These are phyloP conservation scores for Drosophila acutilabella DNA, from an alignment of 2,888 invertebrate species.

Conservation along the genomic window DNA sequence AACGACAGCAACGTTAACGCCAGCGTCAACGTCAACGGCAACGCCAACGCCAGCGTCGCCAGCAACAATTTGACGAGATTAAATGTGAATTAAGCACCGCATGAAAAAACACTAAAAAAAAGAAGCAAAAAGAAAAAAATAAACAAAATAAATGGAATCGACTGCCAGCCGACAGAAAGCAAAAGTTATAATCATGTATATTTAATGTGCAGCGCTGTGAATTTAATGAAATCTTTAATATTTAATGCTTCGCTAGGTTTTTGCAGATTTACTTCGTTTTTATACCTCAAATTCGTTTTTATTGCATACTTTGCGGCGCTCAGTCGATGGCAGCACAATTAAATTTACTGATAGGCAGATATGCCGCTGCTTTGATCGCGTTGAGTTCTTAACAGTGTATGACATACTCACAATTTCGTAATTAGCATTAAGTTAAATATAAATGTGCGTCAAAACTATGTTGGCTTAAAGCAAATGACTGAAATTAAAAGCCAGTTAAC, in stretches of 20 bases:
- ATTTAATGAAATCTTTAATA: slow-evolving; percentile 69
- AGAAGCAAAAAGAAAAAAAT: slow-evolving; percentile 20
- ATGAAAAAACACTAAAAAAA: slow-evolving; percentile 47
- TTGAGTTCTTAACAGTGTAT: background rate
- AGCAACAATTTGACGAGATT: slow-evolving; percentile 66
- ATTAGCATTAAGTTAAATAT: slow-evolving; percentile 22
- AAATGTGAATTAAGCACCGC: slow-evolving; percentile 71
- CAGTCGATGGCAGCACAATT: background rate
- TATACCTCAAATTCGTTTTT: slow-evolving; percentile 1
- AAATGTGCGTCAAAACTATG: background rate
- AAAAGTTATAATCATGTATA: slow-evolving; percentile 62
- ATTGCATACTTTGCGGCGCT: slow-evolving; percentile 34
- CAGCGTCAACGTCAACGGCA: slow-evolving; percentile 27
- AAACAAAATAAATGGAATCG: slow-evolving; percentile 39
- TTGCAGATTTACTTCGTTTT: slow-evolving; percentile 8
- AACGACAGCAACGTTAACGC: slow-evolving; percentile 11
- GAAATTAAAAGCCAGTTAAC: slow-evolving; percentile 35
- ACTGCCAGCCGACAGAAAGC: slow-evolving; percentile 21
- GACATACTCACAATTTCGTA: slow-evolving; percentile 1
- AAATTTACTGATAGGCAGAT: background rate
- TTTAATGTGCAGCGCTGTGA: slow-evolving; percentile 55
- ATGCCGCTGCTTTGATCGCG: too few species aligned
- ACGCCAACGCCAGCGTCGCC: slow-evolving; percentile 34
- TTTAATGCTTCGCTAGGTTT: slow-evolving; percentile 46
- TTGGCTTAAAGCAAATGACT: slow-evolving; percentile 5